Evolutionary conservation across 2,888 invertebrate species (phyloP), one percentile per base, ranked within the genome.

Genomic region (Sturmia bella): DNA sequence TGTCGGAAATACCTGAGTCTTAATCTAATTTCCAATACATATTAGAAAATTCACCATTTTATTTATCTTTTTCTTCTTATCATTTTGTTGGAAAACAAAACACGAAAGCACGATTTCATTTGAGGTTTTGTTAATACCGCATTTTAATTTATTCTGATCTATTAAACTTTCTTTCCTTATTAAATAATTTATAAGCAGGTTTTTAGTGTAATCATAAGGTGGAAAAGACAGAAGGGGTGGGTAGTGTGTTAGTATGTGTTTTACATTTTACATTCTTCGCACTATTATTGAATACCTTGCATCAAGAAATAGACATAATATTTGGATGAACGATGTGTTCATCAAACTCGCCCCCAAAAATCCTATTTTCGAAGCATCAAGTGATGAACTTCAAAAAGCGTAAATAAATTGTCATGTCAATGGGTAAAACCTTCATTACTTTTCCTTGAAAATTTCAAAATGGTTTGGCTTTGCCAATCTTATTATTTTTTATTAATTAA

Each of bases 201-300:
- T 57, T n/a, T 45, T 37, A 15, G 57, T n/a, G 59, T 17, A 66
- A 19, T 27, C 9, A 52, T 17, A n/a, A 41, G n/a, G 15, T 11
- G 21, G 32, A 32, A 50, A 64, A 12, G 12, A 17, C 24, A 41
- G 7, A 17, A 39, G 27, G 32, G 39, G 32, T 50, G 9, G 57
- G 24, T 43, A 19, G 45, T 37, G 24, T 66, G 24, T 39, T 0
- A 11, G 15, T 37, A n/a, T 73, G 32, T 41, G 19, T 70, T 69
- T 63, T 57, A 64, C 52, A 72, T 74, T 43, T 43, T 19, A 27
- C 43, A 81, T 77, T 81, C 73, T 43, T 56, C 48, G 77, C 73
- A 63, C 73, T 73, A 61, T 68, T 77, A 77, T 80, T 72, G 72
- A n/a, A n/a, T n/a, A n/a, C 41, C 41, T 59, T 21, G 63, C 69